Evolutionary conservation across 2,797 vertebrate genomes (phyloP).

Genomic region (Peromyscus aztecus): DNA sequence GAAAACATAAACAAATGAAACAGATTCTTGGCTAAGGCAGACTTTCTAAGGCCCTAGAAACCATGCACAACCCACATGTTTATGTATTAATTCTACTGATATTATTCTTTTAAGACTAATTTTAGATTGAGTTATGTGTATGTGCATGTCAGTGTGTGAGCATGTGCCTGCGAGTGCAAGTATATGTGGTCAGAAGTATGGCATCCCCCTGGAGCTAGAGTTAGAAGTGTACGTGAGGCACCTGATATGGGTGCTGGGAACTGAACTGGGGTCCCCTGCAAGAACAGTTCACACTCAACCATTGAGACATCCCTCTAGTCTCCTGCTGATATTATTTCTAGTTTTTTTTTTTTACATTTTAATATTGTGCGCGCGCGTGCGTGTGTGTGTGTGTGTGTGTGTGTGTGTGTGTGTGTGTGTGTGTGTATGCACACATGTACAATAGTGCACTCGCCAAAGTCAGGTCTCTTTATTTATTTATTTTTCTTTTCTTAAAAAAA

Average conservation of each 20-base stretch:
- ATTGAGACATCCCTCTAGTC: background rate
- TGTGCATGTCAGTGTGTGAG: background rate
- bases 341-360: too few species aligned
- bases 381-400: background rate
- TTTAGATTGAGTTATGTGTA: background rate
- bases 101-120: background rate
- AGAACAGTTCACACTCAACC: background rate
- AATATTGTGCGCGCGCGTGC: too few species aligned
- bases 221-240: background rate
- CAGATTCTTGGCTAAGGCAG: background rate
- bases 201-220: background rate
- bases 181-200: too few species aligned
- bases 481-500: too few species aligned
- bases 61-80: background rate
- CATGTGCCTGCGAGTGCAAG: background rate
- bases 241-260: background rate
- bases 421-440: background rate
- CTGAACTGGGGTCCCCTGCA: background rate
- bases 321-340: background rate
- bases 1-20: constrained; percentile 1
- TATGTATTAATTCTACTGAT: background rate
- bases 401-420: background rate
- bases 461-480: background rate
- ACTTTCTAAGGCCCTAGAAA: constrained; percentile 35
- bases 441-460: background rate